phyloP scores from a whole-genome alignment of 2,888 invertebrate genomes.

The Spilarctia lutea region DNA sequence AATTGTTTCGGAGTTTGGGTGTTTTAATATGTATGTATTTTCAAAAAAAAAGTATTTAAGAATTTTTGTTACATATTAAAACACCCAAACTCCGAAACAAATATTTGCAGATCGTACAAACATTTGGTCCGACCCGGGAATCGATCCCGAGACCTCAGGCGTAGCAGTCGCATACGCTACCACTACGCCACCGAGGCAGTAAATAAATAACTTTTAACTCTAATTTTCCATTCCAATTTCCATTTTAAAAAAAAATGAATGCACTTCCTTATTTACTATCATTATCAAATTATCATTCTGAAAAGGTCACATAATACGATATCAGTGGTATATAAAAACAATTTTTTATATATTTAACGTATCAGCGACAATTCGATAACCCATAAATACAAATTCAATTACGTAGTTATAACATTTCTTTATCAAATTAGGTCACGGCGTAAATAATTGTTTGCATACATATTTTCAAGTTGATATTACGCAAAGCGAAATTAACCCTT shows the following conservation, averaged over 20 bases:
- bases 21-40: no score
- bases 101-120: no score
- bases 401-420: slow-evolving; percentile 39
- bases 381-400: slow-evolving; percentile 45
- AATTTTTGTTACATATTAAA: no score
- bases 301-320: slow-evolving; percentile 4
- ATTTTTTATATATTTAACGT: slow-evolving; percentile 18
- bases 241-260: not conserved
- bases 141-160: no score
- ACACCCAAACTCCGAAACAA: no score
- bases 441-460: slow-evolving; percentile 46
- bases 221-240: no score
- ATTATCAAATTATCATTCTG: not conserved
- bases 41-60: no score
- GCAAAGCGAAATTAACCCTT: not conserved
- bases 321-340: slow-evolving; percentile 10
- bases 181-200: no score
- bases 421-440: slow-evolving; percentile 49
- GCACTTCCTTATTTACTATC: not conserved
- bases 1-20: no score
- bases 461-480: slow-evolving; percentile 25
- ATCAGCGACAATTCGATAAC: slow-evolving; percentile 40
- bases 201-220: no score
- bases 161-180: no score
- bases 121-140: no score